phyloP scores from a whole-genome alignment of 2,113 vertebrate genomes.

The Epinephelus cyanopodus region DNA sequence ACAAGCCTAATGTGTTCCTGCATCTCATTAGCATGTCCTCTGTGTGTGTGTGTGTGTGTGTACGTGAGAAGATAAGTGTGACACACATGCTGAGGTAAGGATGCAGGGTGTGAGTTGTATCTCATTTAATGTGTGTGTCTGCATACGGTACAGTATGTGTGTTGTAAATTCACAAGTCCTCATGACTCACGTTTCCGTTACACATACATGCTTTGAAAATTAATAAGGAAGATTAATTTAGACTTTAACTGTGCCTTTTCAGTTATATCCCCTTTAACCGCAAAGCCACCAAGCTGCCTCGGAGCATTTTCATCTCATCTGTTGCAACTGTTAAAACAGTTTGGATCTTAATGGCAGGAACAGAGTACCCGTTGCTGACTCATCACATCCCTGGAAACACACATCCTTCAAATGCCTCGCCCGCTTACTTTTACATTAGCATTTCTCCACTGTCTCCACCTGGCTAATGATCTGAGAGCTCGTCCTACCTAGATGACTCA shows the following conservation, averaged over 20 bases:
- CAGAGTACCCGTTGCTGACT: slow-evolving; percentile 13
- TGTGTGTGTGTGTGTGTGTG: slow-evolving; percentile 16
- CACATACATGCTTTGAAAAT: not conserved
- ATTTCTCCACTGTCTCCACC: not conserved
- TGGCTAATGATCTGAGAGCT: not conserved
- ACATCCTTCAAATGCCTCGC: not conserved
- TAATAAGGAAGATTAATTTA: not conserved
- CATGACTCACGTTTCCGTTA: not conserved
- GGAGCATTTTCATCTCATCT: not conserved
- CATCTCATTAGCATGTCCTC: slow-evolving; percentile 41
- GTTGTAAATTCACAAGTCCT: not conserved
- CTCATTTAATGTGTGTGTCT: slow-evolving; percentile 31
- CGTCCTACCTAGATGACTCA: not conserved
- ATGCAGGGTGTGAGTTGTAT: not conserved
- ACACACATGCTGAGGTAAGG: slow-evolving; percentile 56
- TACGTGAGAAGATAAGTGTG: slow-evolving; percentile 16
- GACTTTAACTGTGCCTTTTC: not conserved
- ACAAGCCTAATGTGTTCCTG: slow-evolving; percentile 51
- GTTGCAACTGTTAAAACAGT: not conserved
- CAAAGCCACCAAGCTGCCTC: not conserved
- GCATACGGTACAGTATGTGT: not conserved
- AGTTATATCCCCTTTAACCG: not conserved
- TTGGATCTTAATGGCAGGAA: not conserved
- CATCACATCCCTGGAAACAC: not conserved
- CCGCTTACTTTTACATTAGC: slow-evolving; percentile 23